Conservation (phyloP, 2,797 vertebrate species). For the Limosa lapponica region DNA sequence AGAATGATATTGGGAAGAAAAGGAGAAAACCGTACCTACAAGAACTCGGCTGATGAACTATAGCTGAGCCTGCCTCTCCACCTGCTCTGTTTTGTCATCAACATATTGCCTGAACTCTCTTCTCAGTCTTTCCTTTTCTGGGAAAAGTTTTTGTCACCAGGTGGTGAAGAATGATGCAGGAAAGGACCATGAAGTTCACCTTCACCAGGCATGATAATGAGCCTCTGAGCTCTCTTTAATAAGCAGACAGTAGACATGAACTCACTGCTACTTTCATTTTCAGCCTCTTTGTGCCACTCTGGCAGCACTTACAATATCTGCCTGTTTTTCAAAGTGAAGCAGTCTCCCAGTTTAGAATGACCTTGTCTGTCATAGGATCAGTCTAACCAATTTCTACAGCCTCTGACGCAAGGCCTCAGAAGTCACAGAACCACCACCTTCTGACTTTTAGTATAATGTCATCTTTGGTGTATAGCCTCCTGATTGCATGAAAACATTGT, state of each 20-base stretch:
- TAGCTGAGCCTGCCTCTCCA: not conserved
- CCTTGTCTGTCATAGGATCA: not conserved
- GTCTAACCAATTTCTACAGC: not conserved
- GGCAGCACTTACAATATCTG: not conserved
- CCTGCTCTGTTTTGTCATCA: not conserved
- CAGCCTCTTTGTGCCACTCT: not conserved
- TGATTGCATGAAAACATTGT: not conserved
- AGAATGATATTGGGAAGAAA: not conserved
- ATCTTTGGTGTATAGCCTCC: not conserved
- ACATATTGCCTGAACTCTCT: not conserved
- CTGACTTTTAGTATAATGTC: not conserved
- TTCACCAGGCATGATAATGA: not conserved
- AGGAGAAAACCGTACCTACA: not conserved
- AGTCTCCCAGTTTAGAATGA: not conserved
- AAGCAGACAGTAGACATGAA: not conserved
- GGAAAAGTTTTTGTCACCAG: not conserved
- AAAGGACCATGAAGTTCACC: not conserved
- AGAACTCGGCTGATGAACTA: not conserved
- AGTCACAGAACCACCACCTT: not conserved
- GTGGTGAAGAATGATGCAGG: not conserved
- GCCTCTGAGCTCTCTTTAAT: not conserved
- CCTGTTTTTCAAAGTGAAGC: not conserved
- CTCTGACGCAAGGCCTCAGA: not conserved
- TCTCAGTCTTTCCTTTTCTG: not conserved
- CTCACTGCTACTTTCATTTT: not conserved